Evolutionary conservation across 1,140 invertebrate genomes (phyloP), one percentile per base, ranked within the genome.

Genomic region (Nebria ingens): DNA sequence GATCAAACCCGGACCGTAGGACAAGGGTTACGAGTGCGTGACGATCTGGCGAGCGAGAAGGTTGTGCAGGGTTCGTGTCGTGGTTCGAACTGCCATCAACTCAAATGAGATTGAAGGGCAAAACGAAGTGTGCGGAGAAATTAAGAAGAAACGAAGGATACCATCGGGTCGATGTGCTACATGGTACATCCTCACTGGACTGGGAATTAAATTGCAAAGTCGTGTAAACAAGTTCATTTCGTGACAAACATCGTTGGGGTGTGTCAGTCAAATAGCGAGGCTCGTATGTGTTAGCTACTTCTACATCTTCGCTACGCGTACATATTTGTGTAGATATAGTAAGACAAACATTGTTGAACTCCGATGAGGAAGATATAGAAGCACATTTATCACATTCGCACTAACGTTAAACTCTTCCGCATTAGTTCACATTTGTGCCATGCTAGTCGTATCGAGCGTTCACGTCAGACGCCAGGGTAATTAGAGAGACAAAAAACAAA

Each of bases 181-280:
- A 45, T 45, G 40, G 15, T 34, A 17, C 3, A 17, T 45, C 40
- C 17, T 4, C 17, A 45, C 40, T 3, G 17, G 15, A 4, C 15
- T 17, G 17, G 40, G 40, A 12, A 45, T 45, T 45, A 45, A 45
- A 45, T 45, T 45, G 40, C 40, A 17, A 45, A 45, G 17, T 17
- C 40, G 40, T 45, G 40, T 45, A 45, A 45, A 45, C 40, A 45
- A 45, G 40, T 45, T 45, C 40, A 45, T 45, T 45, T 45, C 25
- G 40, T 45, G 40, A 45, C 40, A 45, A 45, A 45, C 40, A 45
- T 45, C 40, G 40, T 45, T 12, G 40, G 40, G 40, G 40, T 45
- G 40, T 45, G 40, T 45, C 40, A 11, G 40, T 45, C 40, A 45
- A 17, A 9, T 17, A 17, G 9, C 40, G 6, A 29, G 25, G 4